A percentile compares a stretch with the other conserved stretches of the same genome.
Evolutionary conservation across 1,140 invertebrate species (phyloP).

Genomic region (Panagrolaimus sp.): DNA sequence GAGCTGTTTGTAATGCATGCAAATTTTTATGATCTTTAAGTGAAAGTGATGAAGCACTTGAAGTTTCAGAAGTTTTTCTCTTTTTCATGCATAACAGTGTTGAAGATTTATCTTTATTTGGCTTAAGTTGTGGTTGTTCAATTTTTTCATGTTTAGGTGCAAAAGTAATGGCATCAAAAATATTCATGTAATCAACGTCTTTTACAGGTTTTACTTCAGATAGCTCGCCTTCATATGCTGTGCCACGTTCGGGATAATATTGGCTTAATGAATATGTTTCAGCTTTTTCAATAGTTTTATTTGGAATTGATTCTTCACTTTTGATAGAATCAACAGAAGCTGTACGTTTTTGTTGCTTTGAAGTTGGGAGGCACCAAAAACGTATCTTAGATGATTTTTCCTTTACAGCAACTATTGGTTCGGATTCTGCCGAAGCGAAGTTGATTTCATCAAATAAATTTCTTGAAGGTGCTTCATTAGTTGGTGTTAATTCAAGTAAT

Average conservation of each 20-base stretch:
- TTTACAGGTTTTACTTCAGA: not conserved
- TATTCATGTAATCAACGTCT: not conserved
- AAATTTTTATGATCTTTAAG: no score
- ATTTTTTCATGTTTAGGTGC: no score
- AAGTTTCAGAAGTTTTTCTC: no score
- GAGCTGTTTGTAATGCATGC: no score
- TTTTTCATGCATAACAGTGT: no score
- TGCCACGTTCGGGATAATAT: not conserved
- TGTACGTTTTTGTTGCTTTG: not conserved
- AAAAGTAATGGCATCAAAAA: conserved; percentile 1
- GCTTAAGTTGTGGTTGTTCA: no score
- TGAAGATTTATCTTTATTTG: no score
- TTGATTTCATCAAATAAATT: not conserved
- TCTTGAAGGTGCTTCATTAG: not conserved
- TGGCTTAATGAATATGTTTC: not conserved
- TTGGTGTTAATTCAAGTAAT: not conserved
- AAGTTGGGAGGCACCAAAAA: not conserved
- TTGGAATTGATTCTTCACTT: not conserved
- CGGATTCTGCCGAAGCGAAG: not conserved
- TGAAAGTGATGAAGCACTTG: no score
- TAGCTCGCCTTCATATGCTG: not conserved
- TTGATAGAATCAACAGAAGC: not conserved
- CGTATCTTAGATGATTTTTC: no score
- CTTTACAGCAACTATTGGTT: no score
- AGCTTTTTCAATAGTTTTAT: not conserved